Base-by-base conservation (phyloP, 2,797 vertebrate species). In the Paedocypris micromegethes region DNA sequence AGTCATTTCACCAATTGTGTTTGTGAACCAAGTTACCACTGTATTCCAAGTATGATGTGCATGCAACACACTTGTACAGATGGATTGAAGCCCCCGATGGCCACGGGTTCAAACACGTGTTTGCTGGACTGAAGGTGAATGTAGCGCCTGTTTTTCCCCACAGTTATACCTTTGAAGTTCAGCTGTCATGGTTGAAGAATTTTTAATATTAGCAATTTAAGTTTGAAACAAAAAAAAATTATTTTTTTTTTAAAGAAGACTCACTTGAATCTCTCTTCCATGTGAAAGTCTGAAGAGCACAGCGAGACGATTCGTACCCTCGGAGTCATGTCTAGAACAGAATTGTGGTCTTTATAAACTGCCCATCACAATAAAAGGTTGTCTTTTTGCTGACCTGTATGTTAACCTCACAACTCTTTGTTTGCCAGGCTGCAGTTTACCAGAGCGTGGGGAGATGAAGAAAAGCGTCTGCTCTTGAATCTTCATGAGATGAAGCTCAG, bases 211-310 rank as follows among this genome's bases (percentile, higher is more conserved):
- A n/a, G 39, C 6, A 58, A 62, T 48, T 46, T 4, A 51, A n/a
- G 49, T 6, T 39, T 42, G 2, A 3, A 1, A 2, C 45, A 4
- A 7, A 63, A 55, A 3, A 67, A 49, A 56, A 41, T 38, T 3
- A 9, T 53, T 49, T 23, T 23, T 23, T 23, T 23, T 23, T 23
- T 23, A 23, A 23, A 23, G 23, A 23, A 1, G 0, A 54, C 93
- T 90, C 85, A 99, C 97, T 93, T 93, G 81, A 77, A 98, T 90
- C 85, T 98, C 93, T 81, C 88, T 91, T 70, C 94, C 94, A 38
- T 92, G 81, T 52, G 91, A 94, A 71, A 95, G 80, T 85, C 95
- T 97, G 78, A 98, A 84, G 44, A 97, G 80, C n/a, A 97, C 90
- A 1, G 93, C 93, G 56, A 98, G 86, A 1, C 75, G 85, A 78